Evolutionary conservation across 1,140 invertebrate genomes (phyloP), one percentile per base, ranked within the genome.

Genomic region (Probaryconus sp.): DNA sequence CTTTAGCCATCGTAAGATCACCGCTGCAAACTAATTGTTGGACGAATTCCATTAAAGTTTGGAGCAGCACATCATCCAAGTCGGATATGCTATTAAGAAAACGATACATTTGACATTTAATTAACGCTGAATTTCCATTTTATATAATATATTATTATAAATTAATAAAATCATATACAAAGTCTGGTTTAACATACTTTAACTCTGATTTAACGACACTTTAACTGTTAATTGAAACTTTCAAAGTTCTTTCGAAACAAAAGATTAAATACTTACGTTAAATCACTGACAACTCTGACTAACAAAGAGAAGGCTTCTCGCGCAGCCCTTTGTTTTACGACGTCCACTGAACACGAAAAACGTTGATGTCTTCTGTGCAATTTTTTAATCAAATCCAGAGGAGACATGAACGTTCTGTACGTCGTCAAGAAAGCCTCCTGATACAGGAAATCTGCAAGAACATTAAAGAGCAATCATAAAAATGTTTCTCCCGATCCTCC

Each of bases 361-460:
- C 93, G 92, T 83, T 95, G 92, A 83, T 95, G 95, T 63, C 97
- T 91, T 83, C 93, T 92, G 76, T 96, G 92, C 30, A 99, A 88
- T 85, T 97, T 97, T 79, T 92, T 91, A 67, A 99, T 93, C 56
- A 98, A 89, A 64, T 95, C 94, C 50, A 93, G 85, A n/a, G 97
- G 95, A 37, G 93, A 89, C 78, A 98, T 93, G 88, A 98, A 98
- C 55, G 97, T 98, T 75, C 97, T 91, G 87, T 98, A 99, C 30
- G 97, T 99, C 14, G 96, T 96, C 69, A 99, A 90, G 87, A 99
- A 99, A 26, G 97, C 97, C 90, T 98, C 97, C 90, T 97, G 96
- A 89, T 97, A 98, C 82, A 95, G 90, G 85, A 96, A 96, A 88
- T 96, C 96, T 96, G 89, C 30, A 87, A 84, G 68, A 79, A 84